phyloP scores from a whole-genome alignment of 2,113 vertebrate species.

The Cichladusa arquata region DNA sequence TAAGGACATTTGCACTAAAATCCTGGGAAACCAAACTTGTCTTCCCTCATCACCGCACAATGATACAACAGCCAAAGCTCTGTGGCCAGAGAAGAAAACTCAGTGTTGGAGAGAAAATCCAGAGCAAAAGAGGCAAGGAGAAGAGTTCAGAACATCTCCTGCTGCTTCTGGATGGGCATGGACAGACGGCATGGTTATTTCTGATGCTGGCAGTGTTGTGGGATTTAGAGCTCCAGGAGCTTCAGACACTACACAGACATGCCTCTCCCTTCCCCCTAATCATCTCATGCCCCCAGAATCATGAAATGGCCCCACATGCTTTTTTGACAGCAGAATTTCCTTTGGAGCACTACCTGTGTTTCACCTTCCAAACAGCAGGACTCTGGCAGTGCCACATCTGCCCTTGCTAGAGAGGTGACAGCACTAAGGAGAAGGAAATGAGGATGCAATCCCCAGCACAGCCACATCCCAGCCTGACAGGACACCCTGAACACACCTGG shows the following conservation, averaged over 20 bases:
- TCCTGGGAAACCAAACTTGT: background rate
- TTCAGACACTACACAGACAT: background rate
- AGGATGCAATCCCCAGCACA: background rate
- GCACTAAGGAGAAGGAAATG: background rate
- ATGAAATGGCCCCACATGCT: rapidly evolving
- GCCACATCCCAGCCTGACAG: background rate
- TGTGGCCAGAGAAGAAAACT: background rate
- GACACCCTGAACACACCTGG: background rate
- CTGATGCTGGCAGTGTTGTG: background rate
- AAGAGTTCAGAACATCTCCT: background rate
- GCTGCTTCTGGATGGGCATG: background rate
- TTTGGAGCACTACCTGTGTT: background rate
- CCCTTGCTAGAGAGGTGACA: background rate
- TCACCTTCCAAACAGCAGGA: background rate
- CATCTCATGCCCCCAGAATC: rapidly evolving
- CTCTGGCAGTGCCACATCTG: rapidly evolving
- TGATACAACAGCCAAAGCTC: background rate
- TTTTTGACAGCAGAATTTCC: background rate
- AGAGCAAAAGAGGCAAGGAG: background rate
- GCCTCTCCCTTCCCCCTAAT: background rate
- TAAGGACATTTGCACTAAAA: background rate
- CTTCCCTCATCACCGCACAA: rapidly evolving
- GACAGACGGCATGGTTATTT: background rate
- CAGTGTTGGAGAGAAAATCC: background rate
- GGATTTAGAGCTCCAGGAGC: background rate